phyloP scores from a whole-genome alignment of 1,140 invertebrate species.

The Drosophila nigrodunni region DNA sequence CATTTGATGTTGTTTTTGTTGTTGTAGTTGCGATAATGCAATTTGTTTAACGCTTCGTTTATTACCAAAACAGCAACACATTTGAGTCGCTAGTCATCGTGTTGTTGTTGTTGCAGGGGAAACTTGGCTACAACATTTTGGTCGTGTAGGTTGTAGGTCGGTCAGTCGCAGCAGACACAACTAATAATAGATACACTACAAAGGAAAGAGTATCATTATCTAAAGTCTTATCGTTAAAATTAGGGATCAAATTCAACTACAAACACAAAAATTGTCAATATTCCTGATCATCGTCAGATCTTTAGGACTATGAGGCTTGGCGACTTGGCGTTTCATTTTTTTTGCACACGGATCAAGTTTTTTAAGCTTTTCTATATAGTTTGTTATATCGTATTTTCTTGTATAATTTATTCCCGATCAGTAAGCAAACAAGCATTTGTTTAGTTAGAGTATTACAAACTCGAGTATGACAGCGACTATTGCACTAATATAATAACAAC shows the following conservation, averaged over 20 bases:
- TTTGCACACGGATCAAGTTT: no score
- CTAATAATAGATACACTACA: slow-evolving; percentile 5
- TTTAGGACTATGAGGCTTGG: no score
- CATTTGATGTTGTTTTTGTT: slow-evolving; percentile 39
- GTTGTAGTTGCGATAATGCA: slow-evolving; percentile 72
- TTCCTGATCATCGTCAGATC: no score
- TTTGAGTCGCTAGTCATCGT: slow-evolving; percentile 33
- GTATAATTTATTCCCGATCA: no score
- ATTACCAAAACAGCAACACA: slow-evolving; percentile 80
- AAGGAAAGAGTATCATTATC: not conserved
- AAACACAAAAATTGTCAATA: no score
- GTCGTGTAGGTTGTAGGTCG: slow-evolving; percentile 46
- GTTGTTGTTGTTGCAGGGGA: slow-evolving; percentile 41
- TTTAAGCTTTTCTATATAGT: no score
- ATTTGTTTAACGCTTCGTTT: slow-evolving; percentile 83
- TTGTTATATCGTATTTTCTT: no score
- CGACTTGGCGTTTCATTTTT: no score
- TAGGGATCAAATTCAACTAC: no score
- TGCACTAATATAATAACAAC: not conserved
- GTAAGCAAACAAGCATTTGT: no score
- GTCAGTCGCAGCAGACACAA: not conserved
- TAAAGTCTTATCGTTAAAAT: no score
- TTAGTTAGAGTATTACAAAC: not conserved
- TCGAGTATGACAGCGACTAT: not conserved
- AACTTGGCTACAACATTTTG: slow-evolving; percentile 43